Evolutionary conservation across 2,113 vertebrate genomes (phyloP).

Genomic region (Eptesicus fuscus): DNA sequence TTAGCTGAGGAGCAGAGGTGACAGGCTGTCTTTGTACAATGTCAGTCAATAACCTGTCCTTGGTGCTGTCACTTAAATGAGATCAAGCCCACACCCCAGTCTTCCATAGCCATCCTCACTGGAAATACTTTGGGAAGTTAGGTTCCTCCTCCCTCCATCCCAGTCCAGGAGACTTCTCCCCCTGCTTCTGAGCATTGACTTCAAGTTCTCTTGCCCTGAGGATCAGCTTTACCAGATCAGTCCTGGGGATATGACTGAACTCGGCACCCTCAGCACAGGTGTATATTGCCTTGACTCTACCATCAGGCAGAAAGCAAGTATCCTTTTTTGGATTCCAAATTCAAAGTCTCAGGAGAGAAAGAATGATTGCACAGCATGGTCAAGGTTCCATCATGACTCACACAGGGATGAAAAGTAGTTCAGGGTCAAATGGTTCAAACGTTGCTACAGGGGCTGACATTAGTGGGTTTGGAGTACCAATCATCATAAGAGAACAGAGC

Average conservation of each 20-base stretch:
- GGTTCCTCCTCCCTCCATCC: neutral
- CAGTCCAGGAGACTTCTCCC: too few relatives aligned
- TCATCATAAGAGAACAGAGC: neutral
- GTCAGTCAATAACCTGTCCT: neutral
- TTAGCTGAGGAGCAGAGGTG: neutral
- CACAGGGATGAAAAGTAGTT: neutral
- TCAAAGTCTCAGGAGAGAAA: neutral
- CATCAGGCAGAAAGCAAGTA: neutral
- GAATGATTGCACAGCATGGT: neutral
- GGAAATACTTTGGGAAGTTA: neutral
- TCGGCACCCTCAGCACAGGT: neutral
- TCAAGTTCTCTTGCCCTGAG: neutral
- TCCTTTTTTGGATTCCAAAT: neutral
- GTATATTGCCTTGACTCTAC: neutral
- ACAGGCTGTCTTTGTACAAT: neutral
- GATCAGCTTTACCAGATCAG: neutral
- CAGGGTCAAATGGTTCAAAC: neutral
- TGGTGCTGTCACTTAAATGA: neutral
- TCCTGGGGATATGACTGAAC: neutral
- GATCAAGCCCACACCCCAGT: accelerated
- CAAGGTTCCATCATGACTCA: neutral
- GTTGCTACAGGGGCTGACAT: neutral
- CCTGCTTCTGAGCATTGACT: neutral
- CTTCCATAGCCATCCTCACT: neutral
- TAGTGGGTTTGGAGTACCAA: neutral